Percentiles rank a stretch among this genome's conserved stretches.
These are phyloP conservation scores for Eudorcas thomsonii DNA, from an alignment of 2,113 vertebrate species.

Conservation along the genomic window DNA sequence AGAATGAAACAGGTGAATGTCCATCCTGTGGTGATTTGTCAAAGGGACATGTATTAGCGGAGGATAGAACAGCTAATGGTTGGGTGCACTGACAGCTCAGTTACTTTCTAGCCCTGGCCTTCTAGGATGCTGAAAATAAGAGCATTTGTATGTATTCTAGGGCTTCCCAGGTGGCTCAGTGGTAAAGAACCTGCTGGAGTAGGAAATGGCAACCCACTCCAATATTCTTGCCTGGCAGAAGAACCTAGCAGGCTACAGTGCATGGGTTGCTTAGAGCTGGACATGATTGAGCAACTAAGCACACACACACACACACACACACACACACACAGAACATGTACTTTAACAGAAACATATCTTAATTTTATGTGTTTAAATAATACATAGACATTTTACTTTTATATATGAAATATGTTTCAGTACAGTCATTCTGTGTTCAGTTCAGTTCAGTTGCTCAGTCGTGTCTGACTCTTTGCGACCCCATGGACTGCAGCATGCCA, in stretches of 20 bases:
- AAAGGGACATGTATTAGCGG: neutral
- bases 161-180: neutral
- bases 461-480: neutral
- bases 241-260: neutral
- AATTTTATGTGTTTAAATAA: neutral
- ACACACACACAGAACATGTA: neutral
- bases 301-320: neutral
- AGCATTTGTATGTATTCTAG: neutral
- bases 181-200: neutral
- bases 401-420: neutral
- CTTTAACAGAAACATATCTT: neutral
- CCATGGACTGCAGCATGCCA: neutral
- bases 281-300: neutral
- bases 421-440: neutral
- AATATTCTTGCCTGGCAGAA: neutral
- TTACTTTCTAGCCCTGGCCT: neutral
- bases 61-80: too few species aligned
- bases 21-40: neutral
- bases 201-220: neutral
- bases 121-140: neutral
- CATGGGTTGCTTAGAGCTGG: neutral
- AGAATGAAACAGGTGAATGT: neutral
- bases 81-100: fast-evolving
- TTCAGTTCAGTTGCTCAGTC: neutral
- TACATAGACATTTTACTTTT: neutral